Base-by-base conservation (phyloP, 2,113 vertebrate genomes). In the Laticauda colubrina region DNA sequence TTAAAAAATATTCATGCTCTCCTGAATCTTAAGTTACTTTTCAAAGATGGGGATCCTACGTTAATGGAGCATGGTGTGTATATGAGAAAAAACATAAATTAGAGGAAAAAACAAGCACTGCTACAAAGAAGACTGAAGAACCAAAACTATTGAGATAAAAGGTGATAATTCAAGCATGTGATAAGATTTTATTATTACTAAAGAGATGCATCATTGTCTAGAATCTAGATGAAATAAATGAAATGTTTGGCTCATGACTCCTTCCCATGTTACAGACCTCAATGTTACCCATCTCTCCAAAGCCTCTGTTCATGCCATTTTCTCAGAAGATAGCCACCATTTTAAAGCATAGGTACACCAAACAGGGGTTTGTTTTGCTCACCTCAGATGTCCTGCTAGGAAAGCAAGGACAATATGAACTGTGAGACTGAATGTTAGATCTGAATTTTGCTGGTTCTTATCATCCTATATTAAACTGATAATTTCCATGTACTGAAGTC, bases 21-120 rank as follows among this genome's bases (percentile, higher is more conserved):
- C 75, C 24, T n/a, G 14, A 4, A 34, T 34, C 18, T 29, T 59
- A n/a, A n/a, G 12, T 53, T 89, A n/a, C 53, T 56, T 43, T n/a
- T 54, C 45, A 20, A 55, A 89, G 43, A 10, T 12, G 45, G 24
- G 23, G 15, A 57, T 93, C 87, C 45, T 39, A 85, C 29, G 56
- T 90, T 57, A 93, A 90, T 87, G 94, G 85, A 69, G 89, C 56
- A 86, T 69, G 88, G 43, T 56, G 24, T 91, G 59, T 59, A 93
- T 85, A 89, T 75, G 57, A 89, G 87, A 91, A 90, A 88, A 91
- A 69, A 51, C 56, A 89, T 81, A 87, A 95, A 91, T 64, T 92
- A 7, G 26, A 15, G 8, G 0, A 87, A 93, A 1, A 91, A 75
- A 93, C 75, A 8, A 45, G 29, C 61, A 75, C 53, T 89, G 1